Base-by-base conservation (phyloP, 30 jellyfish, hydroid and myxozoan genomes). In the Rhopilema esculentum region DNA sequence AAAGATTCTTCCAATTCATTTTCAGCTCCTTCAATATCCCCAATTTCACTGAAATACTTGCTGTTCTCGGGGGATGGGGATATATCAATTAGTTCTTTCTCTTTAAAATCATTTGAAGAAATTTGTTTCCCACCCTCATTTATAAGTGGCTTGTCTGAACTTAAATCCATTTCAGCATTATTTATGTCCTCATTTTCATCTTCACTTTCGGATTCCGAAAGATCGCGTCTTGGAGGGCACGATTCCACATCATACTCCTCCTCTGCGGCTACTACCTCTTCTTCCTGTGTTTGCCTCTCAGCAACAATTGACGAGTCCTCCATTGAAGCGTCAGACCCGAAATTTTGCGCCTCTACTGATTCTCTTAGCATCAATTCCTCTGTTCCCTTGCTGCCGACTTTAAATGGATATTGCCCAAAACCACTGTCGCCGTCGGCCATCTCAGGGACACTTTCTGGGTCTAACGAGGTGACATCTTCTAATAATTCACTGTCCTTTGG, bases 291-390 rank as follows among this genome's bases (percentile, higher is more conserved):
- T 1, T 31, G 76, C 76, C 51, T 33, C 17, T 15, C 78, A 27
- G n/a, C 22, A 4, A 25, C 25, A 31, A 16, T 32, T 69, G 51
- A 18, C 23, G n/a, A 48, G 1, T 30, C 8, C 26, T 23, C 57
- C 57, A 40, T 2, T 6, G 12, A 40, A 40, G 12, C 57, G 6
- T 27, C 49, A 12, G 33, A 50, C 22, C 16, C 82, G 19, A 26
- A 15, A 30, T 24, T 20, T 26, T 31, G 72, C 17, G 32, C 74
- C 51, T 65, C 90, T 12, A 23, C 8, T 2, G 29, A 48, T 48
- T 68, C 82, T 24, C 90, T 80, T 25, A 31, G 90, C 90, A 80
- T 65, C 22, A 80, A 79, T 70, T 80, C 90, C 40, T 80, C 90
- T 18, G 90, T 80, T 27, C 90, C 90, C 65, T 49, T 80, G 28